Conservation (phyloP, 2,888 invertebrate genomes). For the Tortrix viridana region DNA sequence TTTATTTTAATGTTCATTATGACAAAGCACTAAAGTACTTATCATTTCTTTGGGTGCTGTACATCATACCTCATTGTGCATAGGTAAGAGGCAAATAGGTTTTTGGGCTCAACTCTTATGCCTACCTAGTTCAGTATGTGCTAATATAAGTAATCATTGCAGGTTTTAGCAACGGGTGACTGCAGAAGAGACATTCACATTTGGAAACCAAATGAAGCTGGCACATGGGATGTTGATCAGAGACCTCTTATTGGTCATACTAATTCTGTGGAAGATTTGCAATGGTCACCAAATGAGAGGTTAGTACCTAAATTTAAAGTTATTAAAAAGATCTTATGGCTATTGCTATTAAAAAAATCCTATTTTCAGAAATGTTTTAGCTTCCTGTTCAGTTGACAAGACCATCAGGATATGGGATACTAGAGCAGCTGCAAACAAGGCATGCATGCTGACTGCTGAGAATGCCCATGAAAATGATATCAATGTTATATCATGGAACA, state of each 20-base stretch:
- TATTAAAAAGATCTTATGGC: too few relatives aligned
- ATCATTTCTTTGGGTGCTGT: too few relatives aligned
- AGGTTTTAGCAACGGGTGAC: conserved; percentile 97
- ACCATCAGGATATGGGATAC: conserved; percentile 98
- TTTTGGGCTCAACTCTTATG: too few relatives aligned
- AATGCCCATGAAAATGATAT: conserved; percentile 96
- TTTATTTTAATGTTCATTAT: too few relatives aligned
- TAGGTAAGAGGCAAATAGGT: too few relatives aligned
- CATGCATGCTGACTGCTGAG: conserved; percentile 94
- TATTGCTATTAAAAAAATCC: too few relatives aligned
- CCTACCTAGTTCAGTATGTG: background rate
- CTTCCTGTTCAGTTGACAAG: conserved; percentile 95
- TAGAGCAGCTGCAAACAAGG: conserved; percentile 92
- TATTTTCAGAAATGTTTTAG: conserved; percentile 88
- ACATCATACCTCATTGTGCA: too few relatives aligned
- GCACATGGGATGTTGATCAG: conserved; percentile 95
- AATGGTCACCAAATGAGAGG: conserved; percentile 98
- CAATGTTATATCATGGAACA: conserved; percentile 99
- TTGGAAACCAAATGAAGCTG: conserved; percentile 93
- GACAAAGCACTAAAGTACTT: too few relatives aligned
- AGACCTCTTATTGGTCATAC: conserved; percentile 94
- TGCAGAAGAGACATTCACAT: conserved; percentile 96
- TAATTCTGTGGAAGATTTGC: conserved; percentile 97
- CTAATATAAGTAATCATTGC: conserved; percentile 40
- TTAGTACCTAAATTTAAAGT: conserved; percentile 41